These are phyloP conservation scores for Holacanthus passer DNA, from an alignment of 2,113 vertebrate genomes.

Conservation along the genomic window DNA sequence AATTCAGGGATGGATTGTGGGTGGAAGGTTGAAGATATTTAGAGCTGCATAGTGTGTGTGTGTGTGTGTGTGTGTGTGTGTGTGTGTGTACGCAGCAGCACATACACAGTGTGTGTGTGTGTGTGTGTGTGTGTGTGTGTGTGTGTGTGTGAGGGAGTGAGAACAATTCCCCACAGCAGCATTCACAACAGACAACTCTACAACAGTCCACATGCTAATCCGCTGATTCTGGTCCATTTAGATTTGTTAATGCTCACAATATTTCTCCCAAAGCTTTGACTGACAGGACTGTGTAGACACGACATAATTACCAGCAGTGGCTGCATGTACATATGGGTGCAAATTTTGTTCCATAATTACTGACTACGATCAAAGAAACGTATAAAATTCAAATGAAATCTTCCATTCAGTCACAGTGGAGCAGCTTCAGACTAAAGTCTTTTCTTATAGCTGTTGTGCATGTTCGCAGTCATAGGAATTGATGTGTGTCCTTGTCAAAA, in stretches of 20 bases:
- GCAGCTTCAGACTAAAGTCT: neutral
- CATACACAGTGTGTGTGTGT: conserved; percentile 10
- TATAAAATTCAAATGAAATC: conserved; percentile 11
- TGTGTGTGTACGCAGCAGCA: neutral
- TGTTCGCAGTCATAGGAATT: neutral
- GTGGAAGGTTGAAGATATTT: conserved; percentile 61
- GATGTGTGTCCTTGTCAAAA: neutral
- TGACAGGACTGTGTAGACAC: conserved; percentile 52
- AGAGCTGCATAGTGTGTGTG: conserved; percentile 13
- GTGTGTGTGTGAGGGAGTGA: neutral
- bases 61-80: neutral
- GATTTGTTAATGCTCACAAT: conserved; percentile 39
- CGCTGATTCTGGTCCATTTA: conserved; percentile 45
- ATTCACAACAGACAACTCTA: conserved; percentile 24
- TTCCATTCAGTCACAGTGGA: neutral
- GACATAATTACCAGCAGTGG: neutral
- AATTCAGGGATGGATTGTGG: conserved; percentile 46
- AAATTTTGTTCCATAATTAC: conserved; percentile 34
- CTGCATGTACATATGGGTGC: conserved; percentile 6
- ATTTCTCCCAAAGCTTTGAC: conserved; percentile 56
- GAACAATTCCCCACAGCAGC: conserved; percentile 22
- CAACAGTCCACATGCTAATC: conserved; percentile 47
- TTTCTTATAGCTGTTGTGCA: neutral
- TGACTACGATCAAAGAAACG: conserved; percentile 13
- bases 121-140: neutral